Base-by-base conservation (phyloP, 2,888 invertebrate species). In the Physocephala rufipes region DNA sequence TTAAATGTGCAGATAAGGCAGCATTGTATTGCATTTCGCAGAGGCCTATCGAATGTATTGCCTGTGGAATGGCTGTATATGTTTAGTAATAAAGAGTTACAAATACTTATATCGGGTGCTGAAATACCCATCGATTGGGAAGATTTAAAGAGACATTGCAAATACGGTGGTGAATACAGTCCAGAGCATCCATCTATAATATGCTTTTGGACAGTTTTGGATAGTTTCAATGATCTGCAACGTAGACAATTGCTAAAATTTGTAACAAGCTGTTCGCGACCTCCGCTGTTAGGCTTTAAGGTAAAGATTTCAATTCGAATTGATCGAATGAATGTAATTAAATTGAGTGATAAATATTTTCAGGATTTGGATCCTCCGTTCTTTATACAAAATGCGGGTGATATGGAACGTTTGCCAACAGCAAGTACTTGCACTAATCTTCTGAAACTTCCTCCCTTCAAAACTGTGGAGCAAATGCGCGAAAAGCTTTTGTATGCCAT, bases 361-460 rank as follows among this genome's bases (percentile, higher is more conserved):
- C 81, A 97, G 94, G 97, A 98, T 84, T 87, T 99, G 75, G 94
- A 95, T 86, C 99, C 99, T 15, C 93, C 96, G 1, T 97, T 99
- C 87, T 96, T 96, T 83, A 96, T 99, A 81, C 97, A 98, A 82
- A 93, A 94, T 73, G 95, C 95, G 70, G 97, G 96, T 15, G 90
- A 90, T 63, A 92, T 94, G 77, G 95, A 96, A 84, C 91, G 97
- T 16, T 90, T 99, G 81, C 99, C 99, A 0, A 96, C 98, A 15
- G 95, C 99, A 12, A 96, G 96, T 85, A 99, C 99, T 4, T 99
- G 99, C 84, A 95, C 99, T 92, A 99, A 99, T 89, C 89, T 99
- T 74, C 88, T 99, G 74, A 99, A 99, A 87, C 89, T 99, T 78
- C 99, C 99, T 0, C 93, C 96, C 81, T 96, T 96, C 84, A 89